Evolutionary conservation across 2,888 invertebrate genomes (phyloP).

Genomic region (Dryocosmus kuriphilus): DNA sequence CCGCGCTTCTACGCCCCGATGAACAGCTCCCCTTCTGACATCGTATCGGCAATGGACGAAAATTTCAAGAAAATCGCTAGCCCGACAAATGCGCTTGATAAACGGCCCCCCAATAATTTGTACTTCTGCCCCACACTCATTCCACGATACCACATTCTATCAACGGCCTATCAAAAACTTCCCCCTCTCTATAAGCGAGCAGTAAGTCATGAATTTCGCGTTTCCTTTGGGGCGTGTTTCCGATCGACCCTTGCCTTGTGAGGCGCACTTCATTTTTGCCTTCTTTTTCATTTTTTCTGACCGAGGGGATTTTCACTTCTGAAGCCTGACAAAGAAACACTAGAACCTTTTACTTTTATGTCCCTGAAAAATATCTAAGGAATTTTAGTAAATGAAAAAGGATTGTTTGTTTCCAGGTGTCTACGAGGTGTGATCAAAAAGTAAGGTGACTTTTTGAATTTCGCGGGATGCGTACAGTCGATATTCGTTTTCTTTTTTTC

Average conservation of each 20-base stretch:
- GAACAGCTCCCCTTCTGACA: slow-evolving; percentile 60
- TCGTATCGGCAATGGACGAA: slow-evolving; percentile 62
- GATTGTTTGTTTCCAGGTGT: no score
- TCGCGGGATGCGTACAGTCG: no score
- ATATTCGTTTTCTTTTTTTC: no score
- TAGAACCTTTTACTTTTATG: no score
- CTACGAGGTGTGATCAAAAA: no score
- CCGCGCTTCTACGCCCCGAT: slow-evolving; percentile 61
- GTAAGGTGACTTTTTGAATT: no score
- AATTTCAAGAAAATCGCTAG: slow-evolving; percentile 73
- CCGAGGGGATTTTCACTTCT: no score
- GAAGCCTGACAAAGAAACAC: no score
- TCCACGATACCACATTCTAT: slow-evolving; percentile 14
- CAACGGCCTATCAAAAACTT: slow-evolving; percentile 54
- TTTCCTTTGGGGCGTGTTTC: slow-evolving; percentile 67
- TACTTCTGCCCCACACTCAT: slow-evolving; percentile 54
- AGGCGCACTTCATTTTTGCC: slow-evolving; percentile 29
- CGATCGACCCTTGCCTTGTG: slow-evolving; percentile 49
- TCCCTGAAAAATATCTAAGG: no score
- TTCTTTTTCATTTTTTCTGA: slow-evolving; percentile 52
- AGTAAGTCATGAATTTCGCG: slow-evolving; percentile 64
- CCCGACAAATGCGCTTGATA: slow-evolving; percentile 67
- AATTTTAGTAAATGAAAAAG: no score
- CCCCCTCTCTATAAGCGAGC: slow-evolving; percentile 30
- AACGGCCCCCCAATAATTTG: slow-evolving; percentile 71